Conservation (phyloP, 2,888 invertebrate species). For the Pollenia angustigena region DNA sequence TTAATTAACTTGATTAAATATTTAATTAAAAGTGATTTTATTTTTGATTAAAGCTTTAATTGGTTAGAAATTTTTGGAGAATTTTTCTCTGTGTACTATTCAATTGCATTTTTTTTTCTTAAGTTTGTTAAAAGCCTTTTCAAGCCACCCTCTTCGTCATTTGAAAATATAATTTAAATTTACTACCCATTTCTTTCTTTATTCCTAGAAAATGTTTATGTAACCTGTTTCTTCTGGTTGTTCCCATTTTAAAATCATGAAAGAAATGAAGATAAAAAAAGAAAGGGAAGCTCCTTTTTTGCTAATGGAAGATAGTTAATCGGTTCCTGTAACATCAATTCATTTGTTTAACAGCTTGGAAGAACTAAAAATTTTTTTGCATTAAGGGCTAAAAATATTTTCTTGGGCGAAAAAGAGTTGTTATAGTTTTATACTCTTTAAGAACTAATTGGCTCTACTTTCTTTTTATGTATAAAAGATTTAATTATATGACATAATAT, state of each 20-base stretch:
- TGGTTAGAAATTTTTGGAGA: too few species aligned
- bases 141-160: not conserved
- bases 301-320: slow-evolving; percentile 34
- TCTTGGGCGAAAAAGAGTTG: too few species aligned
- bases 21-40: too few species aligned
- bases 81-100: not conserved
- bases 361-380: not conserved
- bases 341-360: not conserved
- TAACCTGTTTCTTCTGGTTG: slow-evolving; percentile 46
- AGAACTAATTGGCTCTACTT: too few species aligned
- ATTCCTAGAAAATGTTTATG: slow-evolving; percentile 17
- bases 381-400: too few species aligned
- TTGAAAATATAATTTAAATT: not conserved
- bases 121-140: not conserved
- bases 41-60: too few species aligned
- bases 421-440: too few species aligned
- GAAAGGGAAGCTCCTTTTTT: slow-evolving; percentile 13
- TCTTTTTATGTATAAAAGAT: too few species aligned
- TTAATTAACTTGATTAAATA: too few species aligned
- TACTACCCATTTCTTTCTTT: not conserved
- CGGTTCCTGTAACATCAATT: slow-evolving; percentile 43
- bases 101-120: not conserved
- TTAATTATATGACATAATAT: too few species aligned
- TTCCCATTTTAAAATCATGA: not conserved
- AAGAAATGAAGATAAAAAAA: slow-evolving; percentile 1